Evolutionary conservation across 2,888 invertebrate genomes (phyloP).

Genomic region (Magallana nippona): DNA sequence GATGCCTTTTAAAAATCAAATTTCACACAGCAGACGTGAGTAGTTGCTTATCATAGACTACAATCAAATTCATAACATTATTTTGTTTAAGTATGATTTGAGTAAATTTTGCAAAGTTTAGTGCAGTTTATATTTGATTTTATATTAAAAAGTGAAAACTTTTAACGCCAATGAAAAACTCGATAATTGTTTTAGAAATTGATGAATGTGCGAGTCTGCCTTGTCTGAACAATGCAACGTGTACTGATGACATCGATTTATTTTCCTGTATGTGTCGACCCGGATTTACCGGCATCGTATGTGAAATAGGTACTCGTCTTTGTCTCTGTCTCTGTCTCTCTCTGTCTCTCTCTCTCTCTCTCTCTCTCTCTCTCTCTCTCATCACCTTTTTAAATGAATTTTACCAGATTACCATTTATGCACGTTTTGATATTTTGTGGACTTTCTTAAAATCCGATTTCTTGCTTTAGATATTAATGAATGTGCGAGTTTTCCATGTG

Average conservation of each 20-base stretch:
- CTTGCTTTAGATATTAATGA: constrained; percentile 53
- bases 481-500: constrained; percentile 57
- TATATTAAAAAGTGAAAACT: not conserved
- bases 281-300: not conserved
- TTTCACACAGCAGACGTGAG: not conserved
- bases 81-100: no score
- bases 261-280: not conserved
- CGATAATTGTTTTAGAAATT: not conserved
- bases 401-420: not conserved
- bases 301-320: not conserved
- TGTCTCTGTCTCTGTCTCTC: not conserved
- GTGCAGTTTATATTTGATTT: no score
- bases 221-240: constrained; percentile 50
- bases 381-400: not conserved
- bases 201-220: not conserved
- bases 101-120: no score
- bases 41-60: no score
- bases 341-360: not conserved
- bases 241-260: constrained; percentile 43
- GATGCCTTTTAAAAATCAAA: no score
- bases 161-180: not conserved
- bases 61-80: no score
- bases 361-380: not conserved
- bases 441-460: not conserved
- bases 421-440: not conserved